Conservation (phyloP, 2,113 vertebrate species). For the Microtus pennsylvanicus region DNA sequence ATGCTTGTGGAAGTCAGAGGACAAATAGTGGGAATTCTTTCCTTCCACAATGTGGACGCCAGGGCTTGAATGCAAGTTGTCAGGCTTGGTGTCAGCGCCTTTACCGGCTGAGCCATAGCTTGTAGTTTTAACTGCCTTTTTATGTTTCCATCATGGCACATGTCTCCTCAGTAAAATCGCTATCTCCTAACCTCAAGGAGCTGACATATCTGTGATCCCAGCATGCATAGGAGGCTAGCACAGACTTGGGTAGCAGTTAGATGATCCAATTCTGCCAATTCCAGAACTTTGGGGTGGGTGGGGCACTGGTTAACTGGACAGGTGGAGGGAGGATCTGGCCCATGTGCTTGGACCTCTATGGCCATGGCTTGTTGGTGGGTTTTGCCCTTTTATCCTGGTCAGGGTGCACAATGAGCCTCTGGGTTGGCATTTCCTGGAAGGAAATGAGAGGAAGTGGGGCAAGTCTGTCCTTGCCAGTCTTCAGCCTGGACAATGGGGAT, state of each 20-base stretch:
- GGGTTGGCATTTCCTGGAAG: not conserved
- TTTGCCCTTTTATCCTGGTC: not conserved
- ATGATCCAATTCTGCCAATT: not conserved
- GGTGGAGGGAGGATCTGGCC: not conserved
- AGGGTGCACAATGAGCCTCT: not conserved
- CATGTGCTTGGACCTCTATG: not conserved
- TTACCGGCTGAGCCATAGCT: not conserved
- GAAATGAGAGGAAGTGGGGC: not conserved
- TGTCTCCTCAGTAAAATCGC: not conserved
- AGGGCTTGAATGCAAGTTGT: not conserved
- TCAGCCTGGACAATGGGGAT: not conserved
- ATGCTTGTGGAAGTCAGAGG: not conserved
- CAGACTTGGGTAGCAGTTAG: not conserved
- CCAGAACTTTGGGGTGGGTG: not conserved
- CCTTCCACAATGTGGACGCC: not conserved
- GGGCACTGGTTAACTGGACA: not conserved
- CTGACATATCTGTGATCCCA: not conserved
- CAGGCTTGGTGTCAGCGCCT: no score
- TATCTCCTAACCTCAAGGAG: not conserved
- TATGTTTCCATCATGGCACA: not conserved
- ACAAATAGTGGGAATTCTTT: not conserved
- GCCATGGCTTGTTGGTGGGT: not conserved
- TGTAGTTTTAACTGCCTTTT: not conserved
- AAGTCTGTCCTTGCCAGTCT: not conserved
- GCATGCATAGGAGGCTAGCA: not conserved